Evolutionary conservation across 2,113 vertebrate species (phyloP).

Genomic region (Ailuropoda melanoleuca): DNA sequence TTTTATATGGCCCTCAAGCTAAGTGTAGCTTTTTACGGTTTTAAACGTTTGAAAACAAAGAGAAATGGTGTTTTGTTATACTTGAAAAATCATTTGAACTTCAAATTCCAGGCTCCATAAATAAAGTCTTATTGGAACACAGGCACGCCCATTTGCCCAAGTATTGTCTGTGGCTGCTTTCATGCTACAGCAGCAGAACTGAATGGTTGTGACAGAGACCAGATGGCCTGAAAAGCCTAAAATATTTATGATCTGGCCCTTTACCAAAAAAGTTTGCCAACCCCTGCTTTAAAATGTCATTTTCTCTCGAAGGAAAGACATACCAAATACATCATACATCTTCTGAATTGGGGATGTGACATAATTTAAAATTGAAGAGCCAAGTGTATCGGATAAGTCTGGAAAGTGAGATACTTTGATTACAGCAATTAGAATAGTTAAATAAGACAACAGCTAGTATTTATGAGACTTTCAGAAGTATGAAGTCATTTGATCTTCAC

Average conservation of each 20-base stretch:
- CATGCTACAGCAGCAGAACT: not conserved
- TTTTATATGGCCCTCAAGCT: not conserved
- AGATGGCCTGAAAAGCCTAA: not conserved
- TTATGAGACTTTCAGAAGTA: not conserved
- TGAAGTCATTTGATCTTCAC: not conserved
- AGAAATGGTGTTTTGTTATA: not conserved
- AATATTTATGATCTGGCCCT: not conserved
- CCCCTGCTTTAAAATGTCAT: not conserved
- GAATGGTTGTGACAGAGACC: not conserved
- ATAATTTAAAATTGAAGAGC: not conserved
- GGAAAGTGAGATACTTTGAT: not conserved
- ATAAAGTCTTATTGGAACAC: not conserved
- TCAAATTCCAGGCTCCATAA: not conserved
- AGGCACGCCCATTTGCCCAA: not conserved
- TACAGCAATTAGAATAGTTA: not conserved
- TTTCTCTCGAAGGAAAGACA: not conserved
- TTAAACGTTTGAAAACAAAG: not conserved
- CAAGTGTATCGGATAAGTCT: not conserved
- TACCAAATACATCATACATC: not conserved
- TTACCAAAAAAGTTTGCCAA: not conserved
- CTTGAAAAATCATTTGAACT: not conserved
- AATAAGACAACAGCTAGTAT: not conserved
- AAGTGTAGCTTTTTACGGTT: not conserved
- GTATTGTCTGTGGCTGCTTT: not conserved
- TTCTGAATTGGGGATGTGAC: not conserved